Percentiles rank a stretch among this genome's conserved stretches.
These are phyloP conservation scores for Hipparchia sbordonii DNA, from an alignment of 2,888 invertebrate genomes.

Conservation along the genomic window DNA sequence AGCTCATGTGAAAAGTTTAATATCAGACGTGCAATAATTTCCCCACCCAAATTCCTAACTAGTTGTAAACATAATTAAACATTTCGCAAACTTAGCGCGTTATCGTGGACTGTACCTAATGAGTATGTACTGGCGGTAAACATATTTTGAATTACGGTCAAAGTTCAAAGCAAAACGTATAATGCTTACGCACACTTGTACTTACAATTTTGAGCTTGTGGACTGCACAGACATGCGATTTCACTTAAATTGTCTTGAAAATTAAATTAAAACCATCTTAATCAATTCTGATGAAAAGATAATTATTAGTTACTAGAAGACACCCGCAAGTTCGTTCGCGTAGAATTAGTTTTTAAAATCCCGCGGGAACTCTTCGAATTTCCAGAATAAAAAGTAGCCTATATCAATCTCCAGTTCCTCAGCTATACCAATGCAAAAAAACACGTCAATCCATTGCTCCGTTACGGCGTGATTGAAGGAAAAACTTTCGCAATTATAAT, in stretches of 20 bases:
- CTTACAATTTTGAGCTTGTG: background rate
- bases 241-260: background rate
- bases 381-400: too few species aligned
- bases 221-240: constrained; percentile 19
- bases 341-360: too few species aligned
- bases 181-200: constrained; percentile 25
- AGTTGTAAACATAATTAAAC: constrained; percentile 40
- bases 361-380: too few species aligned
- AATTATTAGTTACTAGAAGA: too few species aligned
- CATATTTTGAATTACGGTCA: constrained; percentile 33
- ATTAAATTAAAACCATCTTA: background rate
- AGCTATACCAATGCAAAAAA: too few species aligned
- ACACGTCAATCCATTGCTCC: too few species aligned
- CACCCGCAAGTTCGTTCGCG: too few species aligned
- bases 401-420: too few species aligned
- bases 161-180: constrained; percentile 28
- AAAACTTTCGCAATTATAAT: too few species aligned
- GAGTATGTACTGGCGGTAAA: constrained; percentile 27
- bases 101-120: constrained; percentile 36
- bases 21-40: constrained; percentile 38
- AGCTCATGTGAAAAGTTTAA: constrained; percentile 36
- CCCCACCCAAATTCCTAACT: constrained; percentile 35
- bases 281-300: too few species aligned
- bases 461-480: too few species aligned
- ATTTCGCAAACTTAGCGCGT: constrained; percentile 35